phyloP scores from a whole-genome alignment of 2,888 invertebrate genomes.

The Dicyrtomina minuta region DNA sequence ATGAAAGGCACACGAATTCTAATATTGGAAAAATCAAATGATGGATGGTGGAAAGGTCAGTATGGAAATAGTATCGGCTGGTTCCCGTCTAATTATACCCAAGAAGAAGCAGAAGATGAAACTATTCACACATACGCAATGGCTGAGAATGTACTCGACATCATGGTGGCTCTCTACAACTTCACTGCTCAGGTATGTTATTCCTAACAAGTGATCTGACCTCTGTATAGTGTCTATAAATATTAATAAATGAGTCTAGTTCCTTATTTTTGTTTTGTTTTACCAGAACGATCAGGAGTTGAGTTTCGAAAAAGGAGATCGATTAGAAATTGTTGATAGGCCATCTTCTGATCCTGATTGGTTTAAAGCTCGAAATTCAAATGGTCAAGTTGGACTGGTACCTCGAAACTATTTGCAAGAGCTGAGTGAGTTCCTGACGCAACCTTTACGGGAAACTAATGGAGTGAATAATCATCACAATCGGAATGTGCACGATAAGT shows the following conservation, averaged over 20 bases:
- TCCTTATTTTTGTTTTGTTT: conserved; percentile 3
- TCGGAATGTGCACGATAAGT: conserved; percentile 61
- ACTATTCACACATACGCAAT: conserved; percentile 89
- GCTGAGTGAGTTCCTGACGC: conserved; percentile 81
- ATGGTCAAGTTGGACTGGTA: conserved; percentile 78
- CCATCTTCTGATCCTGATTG: conserved; percentile 98
- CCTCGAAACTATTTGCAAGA: conserved; percentile 91
- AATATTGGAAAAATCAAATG: conserved; percentile 96
- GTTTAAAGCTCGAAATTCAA: conserved; percentile 92
- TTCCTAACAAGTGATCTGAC: too few species aligned
- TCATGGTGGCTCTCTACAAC: conserved; percentile 91
- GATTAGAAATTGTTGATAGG: conserved; percentile 92
- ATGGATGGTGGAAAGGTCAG: conserved; percentile 94
- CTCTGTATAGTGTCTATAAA: too few species aligned
- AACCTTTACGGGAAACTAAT: conserved; percentile 67
- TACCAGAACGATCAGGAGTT: conserved; percentile 89
- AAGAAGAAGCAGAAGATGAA: conserved; percentile 72
- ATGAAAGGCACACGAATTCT: conserved; percentile 91
- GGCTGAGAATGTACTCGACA: conserved; percentile 93
- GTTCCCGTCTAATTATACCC: conserved; percentile 99
- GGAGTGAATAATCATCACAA: conserved; percentile 48
- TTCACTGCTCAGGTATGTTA: conserved; percentile 61
- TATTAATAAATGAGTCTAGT: too few species aligned
- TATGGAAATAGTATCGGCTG: conserved; percentile 65
- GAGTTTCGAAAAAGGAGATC: conserved; percentile 94